Evolutionary conservation across 2,797 vertebrate genomes (phyloP), one percentile per base, ranked within the genome.

Genomic region (Thripadectes ignobilis): DNA sequence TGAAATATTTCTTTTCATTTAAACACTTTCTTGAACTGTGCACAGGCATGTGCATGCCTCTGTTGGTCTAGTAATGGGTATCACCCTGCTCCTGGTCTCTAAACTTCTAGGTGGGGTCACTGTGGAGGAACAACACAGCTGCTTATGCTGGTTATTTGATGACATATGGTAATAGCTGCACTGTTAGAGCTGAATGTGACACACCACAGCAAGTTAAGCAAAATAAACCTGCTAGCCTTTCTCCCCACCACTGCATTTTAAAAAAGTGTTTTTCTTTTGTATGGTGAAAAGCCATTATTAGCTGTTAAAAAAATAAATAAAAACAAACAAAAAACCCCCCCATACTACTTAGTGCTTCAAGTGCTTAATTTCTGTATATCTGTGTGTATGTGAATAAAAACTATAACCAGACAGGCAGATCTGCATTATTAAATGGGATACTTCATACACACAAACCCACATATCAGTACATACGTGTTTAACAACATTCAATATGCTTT

Each of bases 131-230:
- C 32, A 90, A 82, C 92, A 89, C 92, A 94, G 92, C 93, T 95
- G 71, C 69, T 93, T 92, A n/a, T 91, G 72, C 85, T 89, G 79
- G 85, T 95, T 96, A 85, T 95, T 95, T 93, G 92, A 90, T 92
- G 92, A 85, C 90, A 93, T 93, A 93, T 72, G 72, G 79, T 92
- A 96, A 93, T 96, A 93, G 72, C 68, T 92, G 83, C 73, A 39
- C 57, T 52, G 54, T 73, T 93, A 69, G 29, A 91, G 74, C 89
- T 80, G 77, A 94, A 77, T 79, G 80, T 93, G 92, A 72, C 73
- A 88, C 75, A 82, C 61, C 80, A 91, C 48, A 80, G 82, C 63
- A 94, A 96, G 75, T 93, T 82, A 92, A 93, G 46, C 62, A 91
- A 92, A 96, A 91, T 85, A 96, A 96, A 95, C 63, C 82, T 78